Evolutionary conservation across 2,797 vertebrate genomes (phyloP), one percentile per base, ranked within the genome.

Genomic region (Toxotes lorentzi): DNA sequence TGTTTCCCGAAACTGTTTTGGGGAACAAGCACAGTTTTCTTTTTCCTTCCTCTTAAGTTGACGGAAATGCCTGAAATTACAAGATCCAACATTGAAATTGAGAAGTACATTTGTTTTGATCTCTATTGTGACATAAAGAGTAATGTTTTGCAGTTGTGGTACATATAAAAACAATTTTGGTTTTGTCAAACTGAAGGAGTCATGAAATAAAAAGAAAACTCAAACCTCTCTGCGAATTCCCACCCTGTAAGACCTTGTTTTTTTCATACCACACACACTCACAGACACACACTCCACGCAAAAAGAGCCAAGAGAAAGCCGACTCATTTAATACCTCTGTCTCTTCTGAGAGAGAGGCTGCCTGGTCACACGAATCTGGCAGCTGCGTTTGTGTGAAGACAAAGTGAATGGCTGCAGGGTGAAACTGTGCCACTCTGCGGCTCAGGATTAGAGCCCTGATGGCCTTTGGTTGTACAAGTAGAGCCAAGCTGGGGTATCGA

Each of bases 381-480:
- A 91, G 91, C 89, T 89, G 85, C 76, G 60, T 89, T 91, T 92
- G 90, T 91, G 89, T 73, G 82, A 72, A 93, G 90, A 92, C 93
- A 94, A 91, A 94, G 94, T 92, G 86, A 91, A 88, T 83, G 80
- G 84, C 93, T 90, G 80, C 85, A 66, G 93, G 94, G 92, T 89
- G 91, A 90, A 91, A 94, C 92, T 88, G 91, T 93, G 92, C 91
- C 88, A 90, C 88, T 32, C 82, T 21, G 70, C 62, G 51, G 88
- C 89, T 92, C 83, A 63, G 90, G 91, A 94, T 93, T 90, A 93
- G 89, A 93, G 92, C 84, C 85, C 34, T 2, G 23, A 82, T 88
- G 91, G 90, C 91, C 90, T 74, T 85, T 88, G 89, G 93, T 91
- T 76, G 85, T 89, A 77, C 82, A 47, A 86, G 81, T 40, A 41